Percentiles rank a stretch among this genome's conserved stretches.
Conservation (phyloP, 2,797 vertebrate species). For the Carduelis carduelis region DNA sequence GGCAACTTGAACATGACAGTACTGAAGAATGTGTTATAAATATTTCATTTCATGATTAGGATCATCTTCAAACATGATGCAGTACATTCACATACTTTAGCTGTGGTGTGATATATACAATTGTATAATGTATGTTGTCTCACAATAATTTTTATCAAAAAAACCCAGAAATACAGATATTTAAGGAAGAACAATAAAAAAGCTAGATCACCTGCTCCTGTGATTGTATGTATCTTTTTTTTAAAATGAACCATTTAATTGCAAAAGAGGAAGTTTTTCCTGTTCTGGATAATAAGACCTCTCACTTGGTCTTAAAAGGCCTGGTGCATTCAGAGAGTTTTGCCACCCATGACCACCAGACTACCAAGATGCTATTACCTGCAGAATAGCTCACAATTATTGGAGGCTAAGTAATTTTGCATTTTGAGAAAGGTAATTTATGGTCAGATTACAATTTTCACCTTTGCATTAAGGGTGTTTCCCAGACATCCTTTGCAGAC, state of each 20-base stretch:
- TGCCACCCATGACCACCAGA: neutral
- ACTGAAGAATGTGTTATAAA: slow-evolving; percentile 10
- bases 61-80: neutral
- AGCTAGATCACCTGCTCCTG: neutral
- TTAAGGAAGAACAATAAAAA: neutral
- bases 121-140: neutral
- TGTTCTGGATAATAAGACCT: neutral
- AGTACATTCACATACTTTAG: neutral
- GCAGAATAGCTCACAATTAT: slow-evolving; percentile 20
- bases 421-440: neutral
- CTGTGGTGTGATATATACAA: neutral
- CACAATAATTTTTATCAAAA: neutral
- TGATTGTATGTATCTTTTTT: neutral
- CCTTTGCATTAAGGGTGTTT: neutral
- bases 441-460: neutral
- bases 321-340: neutral
- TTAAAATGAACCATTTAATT: slow-evolving; percentile 11
- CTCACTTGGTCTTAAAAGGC: neutral
- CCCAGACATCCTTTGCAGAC: neutral
- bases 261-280: neutral
- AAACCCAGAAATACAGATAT: neutral
- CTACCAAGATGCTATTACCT: neutral
- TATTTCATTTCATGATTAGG: slow-evolving; percentile 19
- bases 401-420: neutral
- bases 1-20: neutral